Base-by-base conservation (phyloP, 2,888 invertebrate genomes). In the Parthenolecanium corni region DNA sequence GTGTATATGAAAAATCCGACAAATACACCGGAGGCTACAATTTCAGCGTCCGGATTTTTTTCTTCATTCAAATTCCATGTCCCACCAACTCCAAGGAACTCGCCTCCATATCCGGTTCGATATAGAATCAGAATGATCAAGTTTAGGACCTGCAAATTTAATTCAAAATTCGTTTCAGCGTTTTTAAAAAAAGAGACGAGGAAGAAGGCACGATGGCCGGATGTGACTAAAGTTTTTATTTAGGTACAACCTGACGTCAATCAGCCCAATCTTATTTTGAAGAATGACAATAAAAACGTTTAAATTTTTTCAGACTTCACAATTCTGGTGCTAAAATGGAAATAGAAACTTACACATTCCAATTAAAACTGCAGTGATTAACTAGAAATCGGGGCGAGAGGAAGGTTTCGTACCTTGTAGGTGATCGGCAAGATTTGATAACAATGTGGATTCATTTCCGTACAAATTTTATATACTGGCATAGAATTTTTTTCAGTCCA, bases 11-110 rank as follows among this genome's bases (percentile, higher is more conserved):
- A 82, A 74, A 84, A 91, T 16, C 90, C 90, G 5, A 91, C 86
- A 68, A 89, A 84, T 2, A 90, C 85, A 9, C 90, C 90, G 0
- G 89, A 88, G 0, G 89, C 89, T 1, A 91, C 84, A 66, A 90
- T 89, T 77, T 91, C 90, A 18, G 86, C 85, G 70, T 90, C 90
- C 0, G 89, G 83, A 72, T 84, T 88, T 76, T 89, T 89, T 72
- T 88, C 87, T 73, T 90, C 89, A 70, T 89, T 88, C 56, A 90
- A 77, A 75, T 90, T 90, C 89, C 90, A 90, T 18, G 89, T 89
- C 63, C 89, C 90, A 51, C 90, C 89, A 58, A 90, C 86, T 38
- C 90, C 90, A 66, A 91, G 78, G 73, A 90, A 90, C 71, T 83
- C 82, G 2, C 90, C 90, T 68, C 83, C 82, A 75, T 84, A 85